phyloP scores from a whole-genome alignment of 2,797 vertebrate genomes.

The Macropodus opercularis region DNA sequence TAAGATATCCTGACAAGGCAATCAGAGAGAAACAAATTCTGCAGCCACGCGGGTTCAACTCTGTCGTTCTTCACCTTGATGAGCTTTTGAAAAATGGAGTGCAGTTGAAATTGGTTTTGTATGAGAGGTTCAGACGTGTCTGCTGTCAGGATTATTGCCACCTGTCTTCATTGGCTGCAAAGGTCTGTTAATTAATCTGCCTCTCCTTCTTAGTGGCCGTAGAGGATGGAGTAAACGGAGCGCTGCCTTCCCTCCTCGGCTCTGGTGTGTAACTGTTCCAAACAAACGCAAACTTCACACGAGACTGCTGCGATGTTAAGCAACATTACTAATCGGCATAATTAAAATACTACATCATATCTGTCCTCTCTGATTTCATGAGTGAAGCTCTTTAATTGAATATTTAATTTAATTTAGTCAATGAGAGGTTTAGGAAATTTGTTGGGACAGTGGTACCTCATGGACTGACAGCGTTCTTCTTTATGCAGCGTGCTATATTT shows the following conservation, averaged over 20 bases:
- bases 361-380: conserved; percentile 69
- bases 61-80: conserved; percentile 82
- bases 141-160: conserved; percentile 85
- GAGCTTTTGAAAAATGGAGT: conserved; percentile 85
- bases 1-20: conserved; percentile 85
- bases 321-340: conserved; percentile 58
- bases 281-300: conserved; percentile 63
- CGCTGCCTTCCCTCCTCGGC: conserved; percentile 28
- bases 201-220: conserved; percentile 62
- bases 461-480: conserved; percentile 34
- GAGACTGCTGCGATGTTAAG: conserved; percentile 40
- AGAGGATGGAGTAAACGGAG: conserved; percentile 42
- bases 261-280: conserved; percentile 39
- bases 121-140: conserved; percentile 81
- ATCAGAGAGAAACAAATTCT: conserved; percentile 83
- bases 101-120: conserved; percentile 82
- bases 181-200: conserved; percentile 83
- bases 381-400: conserved; percentile 71
- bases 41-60: conserved; percentile 73
- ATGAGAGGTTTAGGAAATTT: conserved; percentile 86
- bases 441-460: conserved; percentile 81
- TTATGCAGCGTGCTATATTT: too few relatives aligned
- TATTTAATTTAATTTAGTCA: conserved; percentile 85
- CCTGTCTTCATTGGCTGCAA: conserved; percentile 84
- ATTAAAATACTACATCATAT: conserved; percentile 65